Evolutionary conservation across 1,140 invertebrate genomes (phyloP).

Genomic region (Diorhabda elongata): DNA sequence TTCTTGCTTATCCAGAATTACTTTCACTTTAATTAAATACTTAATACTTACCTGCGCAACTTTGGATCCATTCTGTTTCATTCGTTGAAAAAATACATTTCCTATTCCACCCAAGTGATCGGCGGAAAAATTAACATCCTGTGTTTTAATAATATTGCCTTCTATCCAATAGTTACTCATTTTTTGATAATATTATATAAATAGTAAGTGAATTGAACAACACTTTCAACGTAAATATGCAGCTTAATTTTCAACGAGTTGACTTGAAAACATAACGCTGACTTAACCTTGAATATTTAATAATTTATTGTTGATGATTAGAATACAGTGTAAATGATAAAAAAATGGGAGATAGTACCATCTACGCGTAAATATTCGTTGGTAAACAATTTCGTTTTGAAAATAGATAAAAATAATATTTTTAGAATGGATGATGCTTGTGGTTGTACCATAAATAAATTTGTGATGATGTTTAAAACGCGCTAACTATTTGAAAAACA

Average conservation of each 20-base stretch:
- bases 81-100: conserved; percentile 21
- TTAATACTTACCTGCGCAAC: conserved; percentile 25
- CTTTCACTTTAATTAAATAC: no score
- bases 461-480: no score
- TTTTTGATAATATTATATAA: background rate
- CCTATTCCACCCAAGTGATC: conserved; percentile 22
- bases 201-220: background rate
- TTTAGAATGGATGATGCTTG: no score
- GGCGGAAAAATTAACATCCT: conserved; percentile 4
- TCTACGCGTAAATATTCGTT: no score
- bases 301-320: background rate
- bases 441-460: no score
- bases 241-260: background rate
- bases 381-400: no score
- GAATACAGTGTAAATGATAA: background rate
- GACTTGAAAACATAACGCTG: background rate
- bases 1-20: no score
- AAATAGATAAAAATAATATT: no score
- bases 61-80: conserved; percentile 25
- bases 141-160: conserved; percentile 19
- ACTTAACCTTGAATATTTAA: conserved; percentile 11
- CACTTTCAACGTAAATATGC: background rate
- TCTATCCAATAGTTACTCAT: conserved; percentile 9
- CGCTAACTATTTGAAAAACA: no score
- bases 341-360: background rate